Evolutionary conservation across 2,888 invertebrate genomes (phyloP).

Genomic region (Leptopilina myrica): DNA sequence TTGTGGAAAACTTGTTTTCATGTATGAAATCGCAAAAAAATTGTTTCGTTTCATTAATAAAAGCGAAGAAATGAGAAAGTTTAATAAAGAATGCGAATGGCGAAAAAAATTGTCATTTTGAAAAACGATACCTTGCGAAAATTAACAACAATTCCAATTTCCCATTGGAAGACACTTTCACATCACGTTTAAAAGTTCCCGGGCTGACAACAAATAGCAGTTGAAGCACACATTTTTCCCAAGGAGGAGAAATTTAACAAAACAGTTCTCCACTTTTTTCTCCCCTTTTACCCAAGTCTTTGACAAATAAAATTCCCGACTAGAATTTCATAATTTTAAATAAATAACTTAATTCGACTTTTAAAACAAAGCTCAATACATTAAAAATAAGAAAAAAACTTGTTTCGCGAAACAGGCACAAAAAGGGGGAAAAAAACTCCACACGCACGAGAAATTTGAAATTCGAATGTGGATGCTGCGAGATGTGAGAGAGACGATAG

Average conservation of each 20-base stretch:
- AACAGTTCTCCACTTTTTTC: too few relatives aligned
- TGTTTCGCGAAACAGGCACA: not conserved
- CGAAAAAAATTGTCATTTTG: not conserved
- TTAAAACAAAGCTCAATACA: too few relatives aligned
- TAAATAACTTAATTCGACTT: too few relatives aligned
- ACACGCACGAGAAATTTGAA: slow-evolving; percentile 28
- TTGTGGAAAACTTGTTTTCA: too few relatives aligned
- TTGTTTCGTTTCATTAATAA: too few relatives aligned
- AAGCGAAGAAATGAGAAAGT: too few relatives aligned
- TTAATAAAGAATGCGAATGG: too few relatives aligned
- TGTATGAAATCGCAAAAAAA: too few relatives aligned
- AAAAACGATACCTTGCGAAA: not conserved
- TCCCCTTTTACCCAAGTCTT: too few relatives aligned
- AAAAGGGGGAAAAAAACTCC: slow-evolving; percentile 10
- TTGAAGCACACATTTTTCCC: slow-evolving; percentile 17
- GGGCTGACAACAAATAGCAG: slow-evolving; percentile 12
- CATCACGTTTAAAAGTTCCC: slow-evolving; percentile 19
- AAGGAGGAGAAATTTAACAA: not conserved
- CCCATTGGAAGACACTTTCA: slow-evolving; percentile 34
- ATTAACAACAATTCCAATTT: slow-evolving; percentile 10
- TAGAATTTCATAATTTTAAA: too few relatives aligned
- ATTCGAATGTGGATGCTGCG: slow-evolving; percentile 11
- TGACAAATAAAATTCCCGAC: too few relatives aligned
- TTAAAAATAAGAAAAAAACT: too few relatives aligned
- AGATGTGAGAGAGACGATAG: not conserved